Percentiles rank a stretch among this genome's conserved stretches.
Conservation (phyloP, 2,888 invertebrate genomes). For the Calameuta idolon region DNA sequence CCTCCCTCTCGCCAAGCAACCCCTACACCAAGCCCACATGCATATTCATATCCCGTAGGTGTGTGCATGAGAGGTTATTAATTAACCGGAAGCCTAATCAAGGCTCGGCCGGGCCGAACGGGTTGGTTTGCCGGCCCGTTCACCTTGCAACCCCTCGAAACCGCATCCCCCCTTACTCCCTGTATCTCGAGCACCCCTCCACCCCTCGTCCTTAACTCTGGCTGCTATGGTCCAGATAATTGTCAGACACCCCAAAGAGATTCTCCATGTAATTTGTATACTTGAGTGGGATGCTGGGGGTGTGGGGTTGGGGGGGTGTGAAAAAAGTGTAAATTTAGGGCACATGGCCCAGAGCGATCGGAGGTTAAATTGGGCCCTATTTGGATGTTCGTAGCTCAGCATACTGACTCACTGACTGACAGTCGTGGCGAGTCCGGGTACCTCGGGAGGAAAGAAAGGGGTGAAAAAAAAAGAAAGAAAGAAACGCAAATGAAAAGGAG, state of each 20-base stretch:
- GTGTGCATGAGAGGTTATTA: constrained; percentile 69
- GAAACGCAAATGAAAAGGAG: constrained; percentile 66
- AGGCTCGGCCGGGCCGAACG: constrained; percentile 54
- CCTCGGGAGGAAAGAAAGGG: constrained; percentile 21
- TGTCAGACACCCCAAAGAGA: neutral
- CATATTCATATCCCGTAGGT: constrained; percentile 63
- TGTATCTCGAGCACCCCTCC: neutral
- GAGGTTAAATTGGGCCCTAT: neutral
- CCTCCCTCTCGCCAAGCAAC: constrained; percentile 44
- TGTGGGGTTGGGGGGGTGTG: neutral
- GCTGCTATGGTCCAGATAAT: neutral
- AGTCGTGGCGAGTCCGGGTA: neutral
- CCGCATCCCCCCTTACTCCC: neutral
- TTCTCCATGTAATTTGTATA: neutral
- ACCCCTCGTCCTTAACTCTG: neutral
- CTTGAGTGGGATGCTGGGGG: neutral
- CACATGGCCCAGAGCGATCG: neutral
- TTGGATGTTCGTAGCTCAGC: neutral
- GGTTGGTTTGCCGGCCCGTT: constrained; percentile 11
- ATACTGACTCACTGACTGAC: neutral
- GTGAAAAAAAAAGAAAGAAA: constrained; percentile 45
- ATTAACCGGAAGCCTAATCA: constrained; percentile 73
- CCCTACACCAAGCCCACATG: constrained; percentile 38
- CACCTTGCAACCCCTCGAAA: constrained; percentile 7
- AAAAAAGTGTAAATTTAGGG: neutral